Conservation (phyloP, 2,113 vertebrate genomes). For the Terrapene triunguis region DNA sequence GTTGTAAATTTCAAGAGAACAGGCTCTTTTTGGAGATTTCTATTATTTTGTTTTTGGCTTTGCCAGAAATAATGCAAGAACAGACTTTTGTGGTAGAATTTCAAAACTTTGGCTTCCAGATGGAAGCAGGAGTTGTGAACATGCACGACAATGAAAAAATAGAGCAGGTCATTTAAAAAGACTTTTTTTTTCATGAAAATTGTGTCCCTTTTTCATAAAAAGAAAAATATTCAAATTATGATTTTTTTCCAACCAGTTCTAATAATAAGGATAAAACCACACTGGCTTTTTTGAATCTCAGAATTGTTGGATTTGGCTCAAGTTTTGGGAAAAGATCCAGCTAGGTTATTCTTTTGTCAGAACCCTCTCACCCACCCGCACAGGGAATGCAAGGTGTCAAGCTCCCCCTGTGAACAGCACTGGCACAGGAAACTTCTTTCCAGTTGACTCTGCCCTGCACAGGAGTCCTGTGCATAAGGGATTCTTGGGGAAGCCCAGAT, state of each 20-base stretch:
- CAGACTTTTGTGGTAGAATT: not conserved
- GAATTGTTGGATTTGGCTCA: not conserved
- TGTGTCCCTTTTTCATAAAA: no score
- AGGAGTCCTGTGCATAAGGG: not conserved
- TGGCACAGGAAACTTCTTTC: not conserved
- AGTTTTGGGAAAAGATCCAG: not conserved
- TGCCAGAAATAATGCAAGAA: not conserved
- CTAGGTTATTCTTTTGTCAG: not conserved
- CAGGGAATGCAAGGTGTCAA: not conserved
- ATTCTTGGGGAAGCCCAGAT: not conserved
- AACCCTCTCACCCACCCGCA: not conserved
- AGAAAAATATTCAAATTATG: not conserved
- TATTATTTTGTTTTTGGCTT: not conserved
- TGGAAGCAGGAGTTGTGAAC: not conserved
- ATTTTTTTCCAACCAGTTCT: not conserved
- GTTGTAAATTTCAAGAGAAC: not conserved
- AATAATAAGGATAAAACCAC: not conserved
- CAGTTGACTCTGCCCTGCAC: not conserved
- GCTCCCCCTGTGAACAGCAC: not conserved
- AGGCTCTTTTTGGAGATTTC: not conserved
- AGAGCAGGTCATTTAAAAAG: no score
- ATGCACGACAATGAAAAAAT: not conserved
- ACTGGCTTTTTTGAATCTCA: not conserved
- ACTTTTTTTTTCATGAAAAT: no score
- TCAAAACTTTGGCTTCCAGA: not conserved